These are phyloP conservation scores for Vidua macroura DNA, from an alignment of 2,113 vertebrate genomes.

Conservation along the genomic window DNA sequence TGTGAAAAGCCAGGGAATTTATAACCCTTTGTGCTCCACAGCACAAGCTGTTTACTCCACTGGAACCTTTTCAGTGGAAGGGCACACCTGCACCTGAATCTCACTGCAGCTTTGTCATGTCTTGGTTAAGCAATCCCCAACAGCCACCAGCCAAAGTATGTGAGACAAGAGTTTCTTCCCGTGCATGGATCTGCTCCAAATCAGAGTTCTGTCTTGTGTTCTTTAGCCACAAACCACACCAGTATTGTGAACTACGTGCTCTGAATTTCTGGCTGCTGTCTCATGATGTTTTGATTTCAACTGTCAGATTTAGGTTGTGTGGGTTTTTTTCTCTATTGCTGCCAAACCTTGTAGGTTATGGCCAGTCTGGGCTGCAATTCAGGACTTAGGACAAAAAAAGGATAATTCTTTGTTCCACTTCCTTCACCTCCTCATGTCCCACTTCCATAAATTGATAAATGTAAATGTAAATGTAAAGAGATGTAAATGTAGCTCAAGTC, in stretches of 20 bases:
- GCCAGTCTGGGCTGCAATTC: neutral
- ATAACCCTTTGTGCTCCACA: neutral
- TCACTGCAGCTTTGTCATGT: neutral
- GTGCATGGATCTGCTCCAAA: neutral
- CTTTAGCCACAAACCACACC: neutral
- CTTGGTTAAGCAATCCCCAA: fast-evolving
- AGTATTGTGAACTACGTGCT: neutral
- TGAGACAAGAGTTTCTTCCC: neutral
- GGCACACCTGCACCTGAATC: neutral
- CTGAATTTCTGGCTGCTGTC: neutral
- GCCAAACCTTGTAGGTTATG: neutral
- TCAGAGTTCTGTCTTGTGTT: fast-evolving
- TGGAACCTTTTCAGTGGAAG: neutral
- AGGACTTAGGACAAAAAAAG: neutral
- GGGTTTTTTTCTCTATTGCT: neutral
- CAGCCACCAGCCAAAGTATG: neutral
- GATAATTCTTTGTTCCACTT: neutral
- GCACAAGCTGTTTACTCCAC: neutral
- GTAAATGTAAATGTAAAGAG: neutral
- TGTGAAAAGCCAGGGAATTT: neutral
- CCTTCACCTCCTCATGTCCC: neutral
- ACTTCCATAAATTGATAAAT: neutral
- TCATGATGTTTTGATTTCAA: neutral
- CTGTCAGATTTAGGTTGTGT: neutral
- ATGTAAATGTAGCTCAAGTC: neutral